Base-by-base conservation (phyloP, 1,140 invertebrate species). In the Drosophila leontia region DNA sequence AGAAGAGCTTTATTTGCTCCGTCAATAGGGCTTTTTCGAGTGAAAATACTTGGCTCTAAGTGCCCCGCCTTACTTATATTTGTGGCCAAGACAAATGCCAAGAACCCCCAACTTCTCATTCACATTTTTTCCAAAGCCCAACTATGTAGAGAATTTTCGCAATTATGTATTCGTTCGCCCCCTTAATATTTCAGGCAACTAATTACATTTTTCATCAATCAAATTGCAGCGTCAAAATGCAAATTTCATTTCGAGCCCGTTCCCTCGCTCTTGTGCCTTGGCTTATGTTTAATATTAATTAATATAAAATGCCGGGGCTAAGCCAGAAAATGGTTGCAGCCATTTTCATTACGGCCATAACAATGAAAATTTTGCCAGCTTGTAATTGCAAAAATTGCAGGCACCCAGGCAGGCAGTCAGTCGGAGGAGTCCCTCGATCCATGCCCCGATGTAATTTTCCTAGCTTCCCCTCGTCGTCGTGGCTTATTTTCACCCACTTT, bases 181-280 rank as follows among this genome's bases (percentile, higher is more conserved):
- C 37, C 23, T 77, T 57, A 56, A 56, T 56, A 56, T 59, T 39
- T 55, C 41, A 19, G 64, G 57, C 61, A 56, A 59, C 64, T 65
- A 83, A 87, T 83, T 88, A 70, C 74, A 78, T 84, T 84, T 87
- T 87, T 87, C 87, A 87, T 87, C 84, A 88, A 88, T 88, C 80
- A 87, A 80, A 87, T 87, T 84, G 67, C 72, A 60, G 55, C 51
- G 44, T 77, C 65, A 74, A 64, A 68, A 81, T 90, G 77, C 74
- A 88, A 88, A 84, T 88, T 80, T 81, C 50, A 76, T 70, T 78
- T 58, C 34, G 29, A 9, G 15, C 48, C 23, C 34, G 11, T 23
- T 7, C 32, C 9, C 4, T 3, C n/a, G 12, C 13, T 13, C 56
- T 17, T 9, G 11, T 35, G 39, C 48, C 39, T 23, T 45, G 47